phyloP scores from a whole-genome alignment of 1,140 invertebrate genomes.

The Drosophila tristis region DNA sequence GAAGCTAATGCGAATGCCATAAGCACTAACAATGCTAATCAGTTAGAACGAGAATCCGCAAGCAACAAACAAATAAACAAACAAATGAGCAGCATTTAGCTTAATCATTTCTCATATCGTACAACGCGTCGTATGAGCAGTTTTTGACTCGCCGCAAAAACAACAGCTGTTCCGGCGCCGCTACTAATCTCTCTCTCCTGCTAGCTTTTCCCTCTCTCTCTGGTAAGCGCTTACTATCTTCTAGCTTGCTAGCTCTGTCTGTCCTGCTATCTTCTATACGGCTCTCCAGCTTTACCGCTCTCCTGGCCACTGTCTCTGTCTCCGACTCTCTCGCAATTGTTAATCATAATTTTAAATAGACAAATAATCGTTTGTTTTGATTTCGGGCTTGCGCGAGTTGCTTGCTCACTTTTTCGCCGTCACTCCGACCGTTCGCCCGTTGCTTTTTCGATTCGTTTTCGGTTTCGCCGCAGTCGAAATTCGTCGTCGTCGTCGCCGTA shows the following conservation, averaged over 20 bases:
- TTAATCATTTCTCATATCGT: constrained; percentile 39
- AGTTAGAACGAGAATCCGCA: constrained; percentile 25
- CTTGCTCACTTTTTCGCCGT: constrained; percentile 56
- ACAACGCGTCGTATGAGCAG: constrained; percentile 55
- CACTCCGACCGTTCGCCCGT: constrained; percentile 28
- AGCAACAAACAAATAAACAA: constrained; percentile 19
- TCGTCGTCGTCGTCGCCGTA: constrained; percentile 62
- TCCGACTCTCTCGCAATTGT: constrained; percentile 34
- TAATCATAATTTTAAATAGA: constrained; percentile 83
- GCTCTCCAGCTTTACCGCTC: not conserved
- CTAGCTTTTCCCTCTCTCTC: not conserved
- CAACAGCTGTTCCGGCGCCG: constrained; percentile 62
- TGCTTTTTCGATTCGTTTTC: constrained; percentile 66
- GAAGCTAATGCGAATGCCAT: constrained; percentile 49
- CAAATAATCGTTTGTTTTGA: constrained; percentile 81
- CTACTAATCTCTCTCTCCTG: not conserved
- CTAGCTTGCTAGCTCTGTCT: not conserved
- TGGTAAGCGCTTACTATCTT: not conserved
- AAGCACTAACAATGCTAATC: constrained; percentile 46
- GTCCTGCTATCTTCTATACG: not conserved
- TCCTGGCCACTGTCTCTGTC: constrained; percentile 6
- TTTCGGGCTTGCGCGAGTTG: constrained; percentile 76
- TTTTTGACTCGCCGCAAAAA: constrained; percentile 63
- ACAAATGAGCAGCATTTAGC: constrained; percentile 7
- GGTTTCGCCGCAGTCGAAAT: constrained; percentile 79